Conservation (phyloP, 92 coral and sea anemone species). For the Galaxea fascicularis region DNA sequence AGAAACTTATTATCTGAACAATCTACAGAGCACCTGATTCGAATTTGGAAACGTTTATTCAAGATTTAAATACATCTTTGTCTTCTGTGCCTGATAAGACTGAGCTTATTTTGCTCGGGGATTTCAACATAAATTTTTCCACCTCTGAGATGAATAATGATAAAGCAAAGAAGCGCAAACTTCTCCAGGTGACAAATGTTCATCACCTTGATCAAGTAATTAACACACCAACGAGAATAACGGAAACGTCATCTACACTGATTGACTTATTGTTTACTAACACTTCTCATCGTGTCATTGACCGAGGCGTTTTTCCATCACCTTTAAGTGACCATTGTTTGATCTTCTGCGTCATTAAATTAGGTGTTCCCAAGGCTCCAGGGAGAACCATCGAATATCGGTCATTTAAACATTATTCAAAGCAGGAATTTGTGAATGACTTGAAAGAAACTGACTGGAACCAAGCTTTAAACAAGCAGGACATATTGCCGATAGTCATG, state of each 20-base stretch:
- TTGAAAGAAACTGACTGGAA: constrained; percentile 52
- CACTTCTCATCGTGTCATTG: constrained; percentile 38
- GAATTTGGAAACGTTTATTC: constrained; percentile 25
- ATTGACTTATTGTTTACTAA: constrained; percentile 61
- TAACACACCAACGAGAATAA: constrained; percentile 52
- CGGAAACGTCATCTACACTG: constrained; percentile 36
- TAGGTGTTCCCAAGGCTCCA: constrained; percentile 50
- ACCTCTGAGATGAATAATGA: constrained; percentile 4
- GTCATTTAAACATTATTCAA: constrained; percentile 34
- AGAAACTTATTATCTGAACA: constrained; percentile 60
- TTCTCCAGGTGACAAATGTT: constrained; percentile 25
- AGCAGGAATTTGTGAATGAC: constrained; percentile 44
- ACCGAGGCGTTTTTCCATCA: constrained; percentile 40
- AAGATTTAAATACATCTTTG: constrained; percentile 36
- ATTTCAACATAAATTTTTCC: constrained; percentile 57
- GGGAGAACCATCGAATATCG: constrained; percentile 38
- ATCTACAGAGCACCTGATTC: constrained; percentile 58
- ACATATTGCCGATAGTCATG: constrained; percentile 10
- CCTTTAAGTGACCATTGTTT: constrained; percentile 51
- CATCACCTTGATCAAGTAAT: constrained; percentile 54
- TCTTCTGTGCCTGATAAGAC: constrained; percentile 19
- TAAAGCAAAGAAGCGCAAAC: constrained; percentile 35
- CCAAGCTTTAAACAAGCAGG: constrained; percentile 32
- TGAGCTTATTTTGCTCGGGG: constrained; percentile 65
- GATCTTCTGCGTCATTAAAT: constrained; percentile 58